Percentiles rank a stretch among this genome's conserved stretches.
Evolutionary conservation across 2,113 vertebrate genomes (phyloP).

Genomic region (Collichthys lucidus): DNA sequence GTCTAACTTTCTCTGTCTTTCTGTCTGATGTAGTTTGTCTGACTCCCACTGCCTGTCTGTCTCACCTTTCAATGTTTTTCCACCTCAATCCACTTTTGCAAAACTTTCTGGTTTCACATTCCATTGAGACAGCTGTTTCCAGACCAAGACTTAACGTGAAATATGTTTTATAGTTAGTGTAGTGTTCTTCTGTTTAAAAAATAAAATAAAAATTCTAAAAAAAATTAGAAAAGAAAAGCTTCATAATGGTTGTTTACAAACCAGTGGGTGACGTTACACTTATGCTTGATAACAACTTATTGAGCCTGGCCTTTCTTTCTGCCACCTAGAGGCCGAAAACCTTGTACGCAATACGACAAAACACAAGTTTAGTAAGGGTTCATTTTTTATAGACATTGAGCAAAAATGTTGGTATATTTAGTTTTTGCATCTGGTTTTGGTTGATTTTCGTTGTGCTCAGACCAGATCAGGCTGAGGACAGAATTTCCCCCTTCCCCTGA

Average conservation of each 20-base stretch:
- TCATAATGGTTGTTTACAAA: too few relatives aligned
- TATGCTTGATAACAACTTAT: neutral
- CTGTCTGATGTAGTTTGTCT: neutral
- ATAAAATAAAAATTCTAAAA: too few relatives aligned
- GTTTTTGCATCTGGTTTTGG: neutral
- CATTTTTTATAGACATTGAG: too few relatives aligned
- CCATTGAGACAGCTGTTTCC: neutral
- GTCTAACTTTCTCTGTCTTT: conserved; percentile 4
- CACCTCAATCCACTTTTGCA: neutral
- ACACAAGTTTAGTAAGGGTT: neutral
- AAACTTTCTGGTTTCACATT: neutral
- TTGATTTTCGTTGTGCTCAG: neutral
- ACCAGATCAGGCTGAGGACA: neutral
- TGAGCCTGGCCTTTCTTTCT: neutral
- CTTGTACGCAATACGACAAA: neutral
- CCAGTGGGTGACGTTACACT: too few relatives aligned
- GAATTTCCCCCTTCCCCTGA: neutral
- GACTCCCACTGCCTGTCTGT: neutral
- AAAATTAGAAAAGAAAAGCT: too few relatives aligned
- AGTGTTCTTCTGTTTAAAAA: too few relatives aligned
- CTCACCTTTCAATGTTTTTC: neutral
- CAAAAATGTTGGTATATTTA: neutral
- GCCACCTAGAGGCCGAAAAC: neutral
- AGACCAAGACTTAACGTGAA: neutral
- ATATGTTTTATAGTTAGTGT: too few relatives aligned